Percentiles rank a stretch among this genome's conserved stretches.
phyloP scores from a whole-genome alignment of 2,888 invertebrate species.

The Molanna angustata region DNA sequence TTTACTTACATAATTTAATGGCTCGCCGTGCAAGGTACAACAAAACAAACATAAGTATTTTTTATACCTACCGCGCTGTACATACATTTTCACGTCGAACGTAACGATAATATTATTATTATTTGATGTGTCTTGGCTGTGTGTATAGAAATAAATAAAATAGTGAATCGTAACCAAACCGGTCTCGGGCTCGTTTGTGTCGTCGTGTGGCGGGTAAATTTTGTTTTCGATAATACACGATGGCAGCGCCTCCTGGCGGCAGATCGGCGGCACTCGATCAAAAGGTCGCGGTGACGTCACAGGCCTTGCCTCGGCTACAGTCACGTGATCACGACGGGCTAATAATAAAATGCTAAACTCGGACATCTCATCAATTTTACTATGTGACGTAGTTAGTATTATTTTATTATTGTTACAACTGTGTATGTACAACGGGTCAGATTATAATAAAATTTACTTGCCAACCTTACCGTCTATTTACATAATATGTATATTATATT shows the following conservation, averaged over 20 bases:
- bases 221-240: too few species aligned
- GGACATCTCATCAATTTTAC: constrained; percentile 12
- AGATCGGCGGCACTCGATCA: constrained; percentile 2
- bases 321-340: constrained; percentile 7
- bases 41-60: background rate
- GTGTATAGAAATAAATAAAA: background rate
- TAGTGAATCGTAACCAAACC: constrained; percentile 2
- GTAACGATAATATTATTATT: too few species aligned
- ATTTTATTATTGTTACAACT: background rate
- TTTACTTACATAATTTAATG: background rate
- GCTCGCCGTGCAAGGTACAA: background rate
- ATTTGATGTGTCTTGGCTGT: too few species aligned
- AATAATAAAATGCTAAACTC: too few species aligned
- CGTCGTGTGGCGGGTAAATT: background rate
- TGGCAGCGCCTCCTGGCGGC: too few species aligned
- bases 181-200: background rate
- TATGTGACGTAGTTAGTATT: constrained; percentile 6
- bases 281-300: constrained; percentile 19
- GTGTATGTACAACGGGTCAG: too few species aligned
- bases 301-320: constrained; percentile 6
- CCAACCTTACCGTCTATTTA: too few species aligned
- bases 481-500: too few species aligned
- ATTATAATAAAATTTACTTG: too few species aligned
- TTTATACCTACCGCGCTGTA: too few species aligned
- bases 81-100: too few species aligned